Percentiles rank a stretch among this genome's conserved stretches.
Evolutionary conservation across 2,888 invertebrate species (phyloP).

Genomic region (Cheilosia soror): DNA sequence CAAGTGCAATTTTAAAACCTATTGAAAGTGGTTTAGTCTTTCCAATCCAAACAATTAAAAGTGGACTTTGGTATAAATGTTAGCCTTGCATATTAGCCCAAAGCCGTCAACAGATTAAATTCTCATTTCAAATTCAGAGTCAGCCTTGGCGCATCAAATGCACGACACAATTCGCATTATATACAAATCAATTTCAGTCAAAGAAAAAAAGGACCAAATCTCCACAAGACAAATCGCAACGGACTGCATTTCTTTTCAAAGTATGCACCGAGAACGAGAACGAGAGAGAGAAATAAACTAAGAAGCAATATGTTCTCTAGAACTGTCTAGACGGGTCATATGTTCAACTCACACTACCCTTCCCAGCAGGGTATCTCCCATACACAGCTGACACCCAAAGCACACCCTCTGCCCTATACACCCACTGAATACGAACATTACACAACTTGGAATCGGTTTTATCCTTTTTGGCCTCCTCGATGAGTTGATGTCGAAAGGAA

Average conservation of each 20-base stretch:
- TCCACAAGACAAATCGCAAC: conserved; percentile 24
- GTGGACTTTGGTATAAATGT: no score
- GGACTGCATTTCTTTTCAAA: conserved; percentile 10
- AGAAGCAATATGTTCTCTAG: conserved; percentile 41
- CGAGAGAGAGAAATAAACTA: conserved; percentile 10
- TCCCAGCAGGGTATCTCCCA: conserved; percentile 12
- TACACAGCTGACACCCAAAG: background rate
- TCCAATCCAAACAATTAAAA: no score
- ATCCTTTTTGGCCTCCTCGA: background rate
- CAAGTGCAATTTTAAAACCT: no score
- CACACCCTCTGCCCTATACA: background rate
- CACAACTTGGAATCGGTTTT: conserved; percentile 9
- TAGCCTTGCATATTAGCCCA: no score
- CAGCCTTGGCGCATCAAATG: background rate
- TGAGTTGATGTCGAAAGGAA: conserved; percentile 10
- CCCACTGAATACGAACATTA: conserved; percentile 8
- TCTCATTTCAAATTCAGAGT: background rate
- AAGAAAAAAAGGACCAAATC: background rate
- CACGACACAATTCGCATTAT: background rate
- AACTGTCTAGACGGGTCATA: conserved; percentile 65
- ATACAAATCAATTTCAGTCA: background rate
- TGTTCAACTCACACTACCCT: conserved; percentile 29
- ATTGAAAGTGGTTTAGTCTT: no score
- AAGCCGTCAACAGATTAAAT: no score
- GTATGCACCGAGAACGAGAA: background rate